phyloP scores from a whole-genome alignment of 2,888 invertebrate species.

The Psylliodes chrysocephalus region DNA sequence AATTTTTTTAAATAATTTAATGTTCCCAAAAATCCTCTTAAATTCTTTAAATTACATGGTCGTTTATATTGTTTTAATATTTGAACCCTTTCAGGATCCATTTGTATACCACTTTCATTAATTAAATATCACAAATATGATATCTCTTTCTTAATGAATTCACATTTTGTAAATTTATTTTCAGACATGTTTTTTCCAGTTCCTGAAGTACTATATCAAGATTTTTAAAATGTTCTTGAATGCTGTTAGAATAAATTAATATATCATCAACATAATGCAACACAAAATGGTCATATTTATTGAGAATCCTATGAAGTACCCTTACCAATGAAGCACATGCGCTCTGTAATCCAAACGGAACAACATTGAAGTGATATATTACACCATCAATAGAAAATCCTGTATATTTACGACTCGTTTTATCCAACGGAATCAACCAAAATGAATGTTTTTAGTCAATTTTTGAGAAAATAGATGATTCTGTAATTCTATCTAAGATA shows the following conservation, averaged over 20 bases:
- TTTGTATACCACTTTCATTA: slow-evolving; percentile 44
- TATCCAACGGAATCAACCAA: slow-evolving; percentile 34
- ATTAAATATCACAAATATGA: slow-evolving; percentile 50
- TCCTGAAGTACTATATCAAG: slow-evolving; percentile 39
- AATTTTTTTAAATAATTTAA: no score
- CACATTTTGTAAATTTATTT: slow-evolving; percentile 53
- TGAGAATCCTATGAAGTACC: slow-evolving; percentile 31
- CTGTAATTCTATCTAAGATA: not conserved
- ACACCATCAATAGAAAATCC: slow-evolving; percentile 43
- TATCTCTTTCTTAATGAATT: slow-evolving; percentile 46
- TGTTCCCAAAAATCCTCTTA: no score
- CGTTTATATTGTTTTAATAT: slow-evolving; percentile 47
- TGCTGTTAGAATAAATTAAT: slow-evolving; percentile 26
- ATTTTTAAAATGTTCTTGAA: slow-evolving; percentile 17
- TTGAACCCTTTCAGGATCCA: slow-evolving; percentile 45
- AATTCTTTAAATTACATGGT: slow-evolving; percentile 47
- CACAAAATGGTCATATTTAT: no score
- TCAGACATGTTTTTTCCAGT: slow-evolving; percentile 48
- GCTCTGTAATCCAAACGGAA: slow-evolving; percentile 52
- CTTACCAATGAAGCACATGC: slow-evolving; percentile 40
- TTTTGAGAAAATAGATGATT: slow-evolving; percentile 24
- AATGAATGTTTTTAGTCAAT: no score
- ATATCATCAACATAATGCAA: no score
- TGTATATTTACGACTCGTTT: slow-evolving; percentile 45
- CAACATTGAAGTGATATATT: slow-evolving; percentile 45